Evolutionary conservation across 2,797 vertebrate genomes (phyloP), one percentile per base, ranked within the genome.

Genomic region (Thripadectes ignobilis): DNA sequence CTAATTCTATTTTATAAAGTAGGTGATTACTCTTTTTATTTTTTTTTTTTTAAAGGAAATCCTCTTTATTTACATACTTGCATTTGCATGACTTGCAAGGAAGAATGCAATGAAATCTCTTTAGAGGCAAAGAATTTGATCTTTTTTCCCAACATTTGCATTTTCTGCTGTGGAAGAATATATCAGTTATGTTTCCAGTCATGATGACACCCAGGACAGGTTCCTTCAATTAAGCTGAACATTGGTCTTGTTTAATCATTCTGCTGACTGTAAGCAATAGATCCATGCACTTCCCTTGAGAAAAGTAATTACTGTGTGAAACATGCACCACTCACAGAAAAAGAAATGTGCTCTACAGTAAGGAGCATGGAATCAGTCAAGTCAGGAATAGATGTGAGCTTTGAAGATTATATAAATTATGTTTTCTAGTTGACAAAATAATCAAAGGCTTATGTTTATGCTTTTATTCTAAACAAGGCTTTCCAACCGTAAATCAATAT

Each of bases 341-440:
- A 76, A 87, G 83, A 52, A 68, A 92, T 94, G 59, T 90, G 65
- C 85, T 93, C 74, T 85, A 79, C n/a, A 91, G 73, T 93, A 93
- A 94, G 67, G 49, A 95, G 84, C 58, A 91, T 81, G 59, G 69
- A 92, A 89, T 83, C 14, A 15, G 51, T 95, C 67, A 92, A 91
- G 51, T 91, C 62, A 91, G 77, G 65, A 93, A 84, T 76, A 95
- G 81, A 94, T 73, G 81, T 29, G 76, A 88, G 68, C 92, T 96
- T 97, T 97, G 92, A 97, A 96, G 93, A 95, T 85, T 94, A 36
- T 45, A 89, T 91, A 96, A 97, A 94, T 88, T 97, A 77, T 95
- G 71, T 95, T 97, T 97, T 96, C 91, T 95, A 97, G 93, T 96
- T 97, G 96, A 97, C 89, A 97, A 97, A 97, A 97, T 97, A 95